Conservation (phyloP, 2,888 invertebrate genomes). For the Athalia rosae region DNA sequence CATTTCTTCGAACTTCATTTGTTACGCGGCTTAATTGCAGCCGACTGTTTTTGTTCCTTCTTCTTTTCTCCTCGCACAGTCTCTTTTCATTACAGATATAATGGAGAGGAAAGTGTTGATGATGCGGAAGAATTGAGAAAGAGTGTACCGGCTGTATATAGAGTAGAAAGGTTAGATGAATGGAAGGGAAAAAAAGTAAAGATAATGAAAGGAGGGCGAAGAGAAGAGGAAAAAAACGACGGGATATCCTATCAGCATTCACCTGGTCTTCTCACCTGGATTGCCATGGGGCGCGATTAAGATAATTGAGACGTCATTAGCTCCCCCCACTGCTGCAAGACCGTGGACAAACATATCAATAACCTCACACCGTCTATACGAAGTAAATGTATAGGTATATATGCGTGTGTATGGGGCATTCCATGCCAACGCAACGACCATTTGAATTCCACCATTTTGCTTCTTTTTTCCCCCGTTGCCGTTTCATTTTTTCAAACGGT, state of each 20-base stretch:
- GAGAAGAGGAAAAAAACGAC: not conserved
- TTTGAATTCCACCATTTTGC: not conserved
- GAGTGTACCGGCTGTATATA: not conserved
- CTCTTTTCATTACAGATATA: too few species aligned
- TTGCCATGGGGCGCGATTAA: constrained; percentile 21
- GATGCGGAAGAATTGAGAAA: too few species aligned
- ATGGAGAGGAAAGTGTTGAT: too few species aligned
- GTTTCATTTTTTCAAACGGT: too few species aligned
- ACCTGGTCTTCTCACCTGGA: constrained; percentile 32
- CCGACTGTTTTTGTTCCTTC: too few species aligned
- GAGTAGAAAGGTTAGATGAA: not conserved
- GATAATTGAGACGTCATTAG: constrained; percentile 42
- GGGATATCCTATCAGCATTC: constrained; percentile 26
- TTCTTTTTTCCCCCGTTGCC: too few species aligned
- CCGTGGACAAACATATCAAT: constrained; percentile 46
- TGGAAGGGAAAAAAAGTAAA: not conserved
- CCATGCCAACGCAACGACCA: not conserved
- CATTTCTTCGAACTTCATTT: too few species aligned
- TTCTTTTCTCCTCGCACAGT: too few species aligned
- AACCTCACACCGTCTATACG: constrained; percentile 12
- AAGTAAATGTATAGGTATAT: not conserved
- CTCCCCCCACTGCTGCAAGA: constrained; percentile 6
- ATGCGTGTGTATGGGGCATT: not conserved
- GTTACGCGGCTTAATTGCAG: too few species aligned
- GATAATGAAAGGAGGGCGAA: constrained; percentile 14